Conservation (phyloP, 2,797 vertebrate species). For the Nannoperca australis region DNA sequence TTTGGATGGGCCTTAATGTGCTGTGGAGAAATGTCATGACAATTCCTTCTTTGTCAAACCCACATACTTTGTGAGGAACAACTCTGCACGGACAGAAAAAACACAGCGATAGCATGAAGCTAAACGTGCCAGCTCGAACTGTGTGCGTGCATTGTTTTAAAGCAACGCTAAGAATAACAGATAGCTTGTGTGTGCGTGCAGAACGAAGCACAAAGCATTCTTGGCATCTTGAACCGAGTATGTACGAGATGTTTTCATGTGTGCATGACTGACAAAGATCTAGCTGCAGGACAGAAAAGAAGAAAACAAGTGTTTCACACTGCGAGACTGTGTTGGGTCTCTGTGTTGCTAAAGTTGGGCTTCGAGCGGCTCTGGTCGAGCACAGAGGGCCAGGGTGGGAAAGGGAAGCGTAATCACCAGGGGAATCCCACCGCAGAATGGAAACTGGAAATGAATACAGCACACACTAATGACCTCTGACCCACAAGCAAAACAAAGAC, state of each 20-base stretch:
- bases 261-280: constrained; percentile 19
- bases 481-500: constrained; percentile 78
- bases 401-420: constrained; percentile 71
- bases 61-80: constrained; percentile 30
- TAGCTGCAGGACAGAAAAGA: background rate
- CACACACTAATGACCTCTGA: constrained; percentile 68
- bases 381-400: constrained; percentile 68
- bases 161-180: constrained; percentile 6
- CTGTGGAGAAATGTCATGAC: constrained; percentile 40
- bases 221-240: constrained; percentile 8
- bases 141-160: constrained; percentile 16
- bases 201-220: background rate
- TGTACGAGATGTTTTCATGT: constrained; percentile 1
- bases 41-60: constrained; percentile 42
- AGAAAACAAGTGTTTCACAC: background rate
- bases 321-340: constrained; percentile 3
- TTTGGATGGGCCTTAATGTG: constrained; percentile 22
- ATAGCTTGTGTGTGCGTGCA: background rate
- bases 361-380: constrained; percentile 7
- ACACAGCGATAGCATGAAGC: constrained; percentile 14
- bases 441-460: constrained; percentile 81
- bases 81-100: constrained; percentile 46
- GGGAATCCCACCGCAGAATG: constrained; percentile 79
- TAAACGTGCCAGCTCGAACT: constrained; percentile 13
- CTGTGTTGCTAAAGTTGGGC: background rate